Percentiles rank a stretch among this genome's conserved stretches.
Evolutionary conservation across 2,888 invertebrate species (phyloP).

Genomic region (Harpalus rufipes): DNA sequence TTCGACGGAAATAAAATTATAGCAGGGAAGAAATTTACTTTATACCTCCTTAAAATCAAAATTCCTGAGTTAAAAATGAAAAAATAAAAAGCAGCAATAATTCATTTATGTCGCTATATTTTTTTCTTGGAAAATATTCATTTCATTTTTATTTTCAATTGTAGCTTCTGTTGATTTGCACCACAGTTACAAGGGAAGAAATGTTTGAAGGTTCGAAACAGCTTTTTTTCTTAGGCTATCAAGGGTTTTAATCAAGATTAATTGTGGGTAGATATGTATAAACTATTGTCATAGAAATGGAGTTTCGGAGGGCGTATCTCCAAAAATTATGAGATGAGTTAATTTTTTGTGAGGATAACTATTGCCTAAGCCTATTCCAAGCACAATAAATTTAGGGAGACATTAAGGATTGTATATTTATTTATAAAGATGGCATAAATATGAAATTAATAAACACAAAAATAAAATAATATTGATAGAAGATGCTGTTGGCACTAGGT

Average conservation of each 20-base stretch:
- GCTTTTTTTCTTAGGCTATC: conserved; percentile 46
- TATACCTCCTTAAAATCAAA: not conserved
- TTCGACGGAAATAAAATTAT: conserved; percentile 4
- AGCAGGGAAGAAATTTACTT: not conserved
- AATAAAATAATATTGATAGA: too few relatives aligned
- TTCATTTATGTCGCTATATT: not conserved
- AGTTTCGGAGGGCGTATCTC: conserved; percentile 11
- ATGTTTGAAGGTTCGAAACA: not conserved
- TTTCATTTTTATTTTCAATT: conserved; percentile 36
- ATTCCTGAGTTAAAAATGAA: not conserved
- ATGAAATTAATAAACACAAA: too few relatives aligned
- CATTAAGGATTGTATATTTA: too few relatives aligned
- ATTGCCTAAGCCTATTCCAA: conserved; percentile 25
- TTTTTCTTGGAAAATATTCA: too few relatives aligned
- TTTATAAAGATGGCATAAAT: too few relatives aligned
- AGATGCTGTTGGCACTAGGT: too few relatives aligned
- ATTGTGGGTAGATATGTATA: conserved; percentile 59
- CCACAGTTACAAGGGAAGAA: not conserved
- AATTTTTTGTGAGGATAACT: conserved; percentile 24
- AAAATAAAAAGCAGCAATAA: too few relatives aligned
- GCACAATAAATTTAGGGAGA: not conserved
- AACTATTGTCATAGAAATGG: conserved; percentile 33
- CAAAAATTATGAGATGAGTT: conserved; percentile 35
- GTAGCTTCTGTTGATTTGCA: conserved; percentile 60
- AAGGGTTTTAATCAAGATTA: conserved; percentile 62